These are phyloP conservation scores for Leucoma salicis DNA, from an alignment of 2,888 invertebrate species.

Conservation along the genomic window DNA sequence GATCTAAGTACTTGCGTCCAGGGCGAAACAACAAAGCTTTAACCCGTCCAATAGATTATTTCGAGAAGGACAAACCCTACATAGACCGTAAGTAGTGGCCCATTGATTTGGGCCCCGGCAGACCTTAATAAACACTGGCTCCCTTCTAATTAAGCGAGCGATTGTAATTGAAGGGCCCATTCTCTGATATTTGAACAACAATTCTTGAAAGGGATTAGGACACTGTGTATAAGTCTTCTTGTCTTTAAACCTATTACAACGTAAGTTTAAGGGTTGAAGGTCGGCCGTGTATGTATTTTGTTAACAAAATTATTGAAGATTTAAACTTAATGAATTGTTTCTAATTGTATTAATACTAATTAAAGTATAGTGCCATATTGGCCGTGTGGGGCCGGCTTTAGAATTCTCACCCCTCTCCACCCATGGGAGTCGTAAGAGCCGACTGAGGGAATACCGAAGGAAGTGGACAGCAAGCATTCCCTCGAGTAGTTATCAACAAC, in stretches of 20 bases:
- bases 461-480: too few species aligned
- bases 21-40: not conserved
- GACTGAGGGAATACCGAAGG: too few species aligned
- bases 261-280: not conserved
- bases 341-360: too few species aligned
- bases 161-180: constrained; percentile 59
- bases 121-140: constrained; percentile 49
- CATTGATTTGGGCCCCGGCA: constrained; percentile 42
- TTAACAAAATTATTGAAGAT: constrained; percentile 1
- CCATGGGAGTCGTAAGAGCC: too few species aligned
- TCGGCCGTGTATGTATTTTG: not conserved
- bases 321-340: not conserved
- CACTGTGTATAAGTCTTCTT: constrained; percentile 27
- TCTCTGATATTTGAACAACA: constrained; percentile 57
- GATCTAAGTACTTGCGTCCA: too few species aligned
- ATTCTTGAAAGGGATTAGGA: constrained; percentile 43
- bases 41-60: constrained; percentile 35
- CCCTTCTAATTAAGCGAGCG: constrained; percentile 57
- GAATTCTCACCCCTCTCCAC: too few species aligned
- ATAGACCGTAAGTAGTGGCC: constrained; percentile 41
- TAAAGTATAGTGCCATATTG: too few species aligned
- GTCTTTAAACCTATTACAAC: constrained; percentile 7
- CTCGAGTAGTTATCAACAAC: too few species aligned
- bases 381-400: too few species aligned
- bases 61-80: constrained; percentile 31